These are phyloP conservation scores for Cerceris rybyensis DNA, from an alignment of 2,888 invertebrate genomes.

Conservation along the genomic window DNA sequence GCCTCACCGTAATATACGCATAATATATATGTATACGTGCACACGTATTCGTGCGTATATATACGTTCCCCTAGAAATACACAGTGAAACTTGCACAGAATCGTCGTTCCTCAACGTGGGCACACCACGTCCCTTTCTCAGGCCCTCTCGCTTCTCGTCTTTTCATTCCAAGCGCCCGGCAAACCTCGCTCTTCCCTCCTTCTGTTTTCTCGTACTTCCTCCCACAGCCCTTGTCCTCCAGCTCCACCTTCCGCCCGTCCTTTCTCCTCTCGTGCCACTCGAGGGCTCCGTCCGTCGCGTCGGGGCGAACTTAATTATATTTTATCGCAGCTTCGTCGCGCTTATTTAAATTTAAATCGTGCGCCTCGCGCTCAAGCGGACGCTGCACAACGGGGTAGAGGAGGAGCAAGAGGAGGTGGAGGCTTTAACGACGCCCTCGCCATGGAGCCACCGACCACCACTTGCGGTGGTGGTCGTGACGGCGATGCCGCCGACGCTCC, in stretches of 20 bases:
- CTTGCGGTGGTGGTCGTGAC: conserved; percentile 19
- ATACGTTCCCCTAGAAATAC: neutral
- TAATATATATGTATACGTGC: conserved; percentile 37
- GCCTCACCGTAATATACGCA: conserved; percentile 60
- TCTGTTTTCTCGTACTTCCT: conserved; percentile 22
- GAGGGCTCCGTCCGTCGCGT: conserved; percentile 48
- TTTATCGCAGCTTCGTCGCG: conserved; percentile 76
- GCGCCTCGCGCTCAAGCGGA: conserved; percentile 50
- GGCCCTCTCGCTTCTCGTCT: neutral
- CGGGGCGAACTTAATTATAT: conserved; percentile 76
- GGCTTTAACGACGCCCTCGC: conserved; percentile 30
- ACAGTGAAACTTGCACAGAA: neutral
- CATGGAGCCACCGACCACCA: conserved; percentile 36
- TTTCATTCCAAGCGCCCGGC: conserved; percentile 3
- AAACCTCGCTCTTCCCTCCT: conserved; percentile 13
- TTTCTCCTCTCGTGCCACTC: conserved; percentile 27
- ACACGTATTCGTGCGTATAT: neutral
- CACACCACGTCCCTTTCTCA: conserved; percentile 12
- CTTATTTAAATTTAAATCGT: conserved; percentile 78
- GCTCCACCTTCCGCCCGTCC: neutral
- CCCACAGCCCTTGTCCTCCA: conserved; percentile 21
- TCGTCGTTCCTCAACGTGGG: conserved; percentile 21
- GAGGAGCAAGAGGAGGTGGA: neutral
- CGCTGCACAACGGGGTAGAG: neutral
- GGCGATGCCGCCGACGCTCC: conserved; percentile 5